Evolutionary conservation across 2,888 invertebrate genomes (phyloP).

Genomic region (Tenthredo distinguenda): DNA sequence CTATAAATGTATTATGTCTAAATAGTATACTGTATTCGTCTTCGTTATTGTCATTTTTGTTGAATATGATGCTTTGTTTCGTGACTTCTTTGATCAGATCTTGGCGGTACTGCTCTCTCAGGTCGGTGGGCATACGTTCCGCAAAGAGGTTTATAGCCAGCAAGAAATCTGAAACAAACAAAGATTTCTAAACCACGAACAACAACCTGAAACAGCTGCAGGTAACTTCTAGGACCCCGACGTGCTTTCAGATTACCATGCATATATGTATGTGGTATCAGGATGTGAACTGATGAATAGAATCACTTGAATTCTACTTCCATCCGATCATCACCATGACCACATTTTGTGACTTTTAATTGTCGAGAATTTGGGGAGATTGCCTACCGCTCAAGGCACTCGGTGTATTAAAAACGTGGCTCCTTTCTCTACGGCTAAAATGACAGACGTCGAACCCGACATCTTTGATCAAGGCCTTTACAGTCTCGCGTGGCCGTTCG

Average conservation of each 20-base stretch:
- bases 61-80: background rate
- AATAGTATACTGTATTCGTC: background rate
- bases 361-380: background rate
- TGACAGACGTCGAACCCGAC: conserved; percentile 82
- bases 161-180: conserved; percentile 80
- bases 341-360: background rate
- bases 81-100: conserved; percentile 80
- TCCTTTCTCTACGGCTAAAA: conserved; percentile 82
- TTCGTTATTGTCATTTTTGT: background rate
- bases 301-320: no score
- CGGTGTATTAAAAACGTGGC: conserved; percentile 77
- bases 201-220: no score
- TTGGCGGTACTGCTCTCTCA: conserved; percentile 82
- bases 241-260: no score
- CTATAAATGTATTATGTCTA: background rate
- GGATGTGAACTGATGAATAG: no score
- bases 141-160: conserved; percentile 87
- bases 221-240: no score
- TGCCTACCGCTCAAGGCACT: background rate
- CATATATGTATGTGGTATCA: no score
- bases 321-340: background rate
- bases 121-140: conserved; percentile 81
- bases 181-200: no score
- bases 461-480: conserved; percentile 80
- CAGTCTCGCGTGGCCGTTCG: conserved; percentile 81